phyloP scores from a whole-genome alignment of 2,797 vertebrate species.

The Acanthiza pusilla region DNA sequence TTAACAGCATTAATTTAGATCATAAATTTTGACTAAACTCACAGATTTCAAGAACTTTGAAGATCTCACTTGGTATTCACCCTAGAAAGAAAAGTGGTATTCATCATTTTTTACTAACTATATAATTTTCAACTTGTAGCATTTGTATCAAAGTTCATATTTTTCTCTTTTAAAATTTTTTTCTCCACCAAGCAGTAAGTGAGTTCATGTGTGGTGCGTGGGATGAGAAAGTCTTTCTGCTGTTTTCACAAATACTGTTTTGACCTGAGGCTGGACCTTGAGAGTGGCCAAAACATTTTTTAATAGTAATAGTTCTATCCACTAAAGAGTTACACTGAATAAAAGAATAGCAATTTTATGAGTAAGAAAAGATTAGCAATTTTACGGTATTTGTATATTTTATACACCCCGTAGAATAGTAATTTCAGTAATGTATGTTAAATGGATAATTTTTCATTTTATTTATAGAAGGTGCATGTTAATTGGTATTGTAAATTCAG shows the following conservation, averaged over 20 bases:
- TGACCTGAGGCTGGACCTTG: constrained; percentile 77
- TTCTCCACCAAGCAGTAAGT: not conserved
- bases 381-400: constrained; percentile 40
- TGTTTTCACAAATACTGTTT: constrained; percentile 67
- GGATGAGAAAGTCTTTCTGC: constrained; percentile 42
- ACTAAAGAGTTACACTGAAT: constrained; percentile 64
- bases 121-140: not conserved
- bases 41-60: not conserved
- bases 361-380: not conserved
- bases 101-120: not conserved
- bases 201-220: not conserved
- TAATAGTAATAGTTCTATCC: constrained; percentile 65
- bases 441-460: constrained; percentile 7
- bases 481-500: not conserved
- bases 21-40: not conserved
- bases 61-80: not conserved
- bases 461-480: not conserved
- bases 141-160: not conserved
- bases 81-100: not conserved
- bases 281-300: constrained; percentile 68
- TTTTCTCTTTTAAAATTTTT: not conserved
- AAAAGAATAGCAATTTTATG: not conserved
- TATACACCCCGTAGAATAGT: not conserved
- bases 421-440: constrained; percentile 48
- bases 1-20: not conserved